Conservation (phyloP, 2,888 invertebrate species). For the Xylophagus ater region DNA sequence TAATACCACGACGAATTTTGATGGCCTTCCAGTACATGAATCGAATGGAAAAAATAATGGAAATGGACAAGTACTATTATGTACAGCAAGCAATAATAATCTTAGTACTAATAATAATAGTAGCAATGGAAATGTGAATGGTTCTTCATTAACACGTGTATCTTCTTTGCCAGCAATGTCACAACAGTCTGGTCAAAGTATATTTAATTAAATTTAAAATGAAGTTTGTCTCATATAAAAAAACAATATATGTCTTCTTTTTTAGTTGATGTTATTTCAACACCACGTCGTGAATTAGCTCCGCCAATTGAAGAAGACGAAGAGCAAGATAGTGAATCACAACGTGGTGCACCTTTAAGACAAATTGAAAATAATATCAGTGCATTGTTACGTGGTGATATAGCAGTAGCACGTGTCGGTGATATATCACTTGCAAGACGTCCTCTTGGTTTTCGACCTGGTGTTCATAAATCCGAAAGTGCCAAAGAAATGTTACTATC, state of each 20-base stretch:
- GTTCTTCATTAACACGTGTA: constrained; percentile 19
- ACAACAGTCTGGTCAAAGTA: constrained; percentile 9
- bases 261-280: constrained; percentile 18
- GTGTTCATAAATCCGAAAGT: constrained; percentile 64
- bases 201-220: neutral
- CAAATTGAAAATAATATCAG: constrained; percentile 64
- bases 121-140: constrained; percentile 12
- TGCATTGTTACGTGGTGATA: constrained; percentile 48
- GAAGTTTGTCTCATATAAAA: neutral
- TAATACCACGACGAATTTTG: constrained; percentile 1
- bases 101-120: constrained; percentile 16
- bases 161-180: constrained; percentile 18
- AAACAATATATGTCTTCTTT: neutral
- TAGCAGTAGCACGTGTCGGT: constrained; percentile 27
- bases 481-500: constrained; percentile 54
- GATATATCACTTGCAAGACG: constrained; percentile 31
- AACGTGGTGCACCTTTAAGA: constrained; percentile 54
- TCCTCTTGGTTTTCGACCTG: constrained; percentile 41
- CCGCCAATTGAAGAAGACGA: constrained; percentile 60
- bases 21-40: constrained; percentile 12
- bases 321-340: constrained; percentile 51
- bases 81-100: constrained; percentile 10
- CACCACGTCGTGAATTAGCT: constrained; percentile 52
- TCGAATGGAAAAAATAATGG: constrained; percentile 18
- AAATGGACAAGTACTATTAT: constrained; percentile 2